These are phyloP conservation scores for Hirtodrosophila confusa DNA, from an alignment of 2,888 invertebrate species.

Conservation along the genomic window DNA sequence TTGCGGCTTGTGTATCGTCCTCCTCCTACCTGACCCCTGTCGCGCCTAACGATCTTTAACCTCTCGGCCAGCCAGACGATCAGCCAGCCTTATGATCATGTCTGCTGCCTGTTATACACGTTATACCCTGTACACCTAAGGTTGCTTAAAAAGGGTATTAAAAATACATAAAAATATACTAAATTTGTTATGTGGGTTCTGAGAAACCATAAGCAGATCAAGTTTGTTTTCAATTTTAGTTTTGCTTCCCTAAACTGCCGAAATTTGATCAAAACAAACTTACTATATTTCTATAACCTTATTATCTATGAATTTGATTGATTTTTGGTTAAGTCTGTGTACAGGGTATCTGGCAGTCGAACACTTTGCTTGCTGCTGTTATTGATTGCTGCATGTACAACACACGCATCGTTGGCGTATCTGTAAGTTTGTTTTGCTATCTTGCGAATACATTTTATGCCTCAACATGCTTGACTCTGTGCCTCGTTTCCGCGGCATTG, in stretches of 20 bases:
- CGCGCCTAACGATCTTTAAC: constrained; percentile 81
- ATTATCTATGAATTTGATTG: no score
- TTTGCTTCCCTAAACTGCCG: no score
- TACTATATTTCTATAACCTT: no score
- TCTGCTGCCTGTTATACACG: constrained; percentile 22
- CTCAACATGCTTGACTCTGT: constrained; percentile 5
- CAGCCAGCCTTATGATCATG: constrained; percentile 27
- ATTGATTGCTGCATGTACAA: constrained; percentile 27
- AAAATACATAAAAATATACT: no score
- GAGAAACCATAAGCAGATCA: no score
- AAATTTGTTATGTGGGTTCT: no score
- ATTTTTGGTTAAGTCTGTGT: no score
- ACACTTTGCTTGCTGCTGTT: constrained; percentile 13
- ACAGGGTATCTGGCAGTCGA: no score
- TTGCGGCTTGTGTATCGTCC: not conserved
- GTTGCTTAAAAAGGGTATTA: no score
- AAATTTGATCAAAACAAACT: no score
- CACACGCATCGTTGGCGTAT: constrained; percentile 27
- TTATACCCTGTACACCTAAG: not conserved
- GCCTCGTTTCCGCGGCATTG: constrained; percentile 13
- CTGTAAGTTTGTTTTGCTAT: constrained; percentile 27
- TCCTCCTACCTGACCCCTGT: constrained; percentile 47
- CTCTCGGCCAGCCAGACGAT: constrained; percentile 45
- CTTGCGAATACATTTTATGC: constrained; percentile 22
- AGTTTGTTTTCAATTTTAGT: no score